Evolutionary conservation across 2,113 vertebrate genomes (phyloP).

Genomic region (Semicossyphus pulcher): DNA sequence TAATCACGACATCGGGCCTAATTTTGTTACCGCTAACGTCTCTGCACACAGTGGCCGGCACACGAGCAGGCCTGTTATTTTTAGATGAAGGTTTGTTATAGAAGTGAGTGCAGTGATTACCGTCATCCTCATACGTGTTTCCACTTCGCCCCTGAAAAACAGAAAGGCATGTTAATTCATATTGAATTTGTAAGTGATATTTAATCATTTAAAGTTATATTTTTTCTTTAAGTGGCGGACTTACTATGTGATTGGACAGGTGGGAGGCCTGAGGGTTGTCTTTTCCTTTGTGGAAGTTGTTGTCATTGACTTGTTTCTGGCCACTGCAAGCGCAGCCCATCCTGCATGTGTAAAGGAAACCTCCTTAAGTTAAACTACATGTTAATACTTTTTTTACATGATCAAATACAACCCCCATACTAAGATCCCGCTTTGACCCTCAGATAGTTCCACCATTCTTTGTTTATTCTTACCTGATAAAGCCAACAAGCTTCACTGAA

Average conservation of each 20-base stretch:
- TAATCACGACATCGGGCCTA: constrained; percentile 22
- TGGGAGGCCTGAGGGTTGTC: not conserved
- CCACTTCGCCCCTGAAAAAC: constrained; percentile 49
- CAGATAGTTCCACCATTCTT: not conserved
- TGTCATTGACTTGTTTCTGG: constrained; percentile 48
- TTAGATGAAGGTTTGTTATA: not conserved
- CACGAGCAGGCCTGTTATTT: not conserved
- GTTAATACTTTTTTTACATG: too few species aligned
- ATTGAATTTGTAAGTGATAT: not conserved
- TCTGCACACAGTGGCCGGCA: not conserved
- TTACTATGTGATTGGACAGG: constrained; percentile 58
- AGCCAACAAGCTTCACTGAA: constrained; percentile 45
- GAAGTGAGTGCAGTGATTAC: constrained; percentile 38
- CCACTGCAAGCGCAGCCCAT: constrained; percentile 83
- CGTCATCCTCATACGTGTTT: constrained; percentile 23
- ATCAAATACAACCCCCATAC: not conserved
- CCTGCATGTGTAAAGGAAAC: constrained; percentile 46
- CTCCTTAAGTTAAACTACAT: not conserved
- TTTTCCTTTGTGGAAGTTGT: constrained; percentile 36
- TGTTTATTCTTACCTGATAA: constrained; percentile 62
- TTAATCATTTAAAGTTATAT: too few species aligned
- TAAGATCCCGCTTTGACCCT: not conserved
- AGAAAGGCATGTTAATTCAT: not conserved
- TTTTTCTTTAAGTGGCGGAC: not conserved
- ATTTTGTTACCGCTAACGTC: not conserved